These are phyloP conservation scores for Sus scrofa DNA, from an alignment of 2,113 vertebrate species.

Conservation along the genomic window DNA sequence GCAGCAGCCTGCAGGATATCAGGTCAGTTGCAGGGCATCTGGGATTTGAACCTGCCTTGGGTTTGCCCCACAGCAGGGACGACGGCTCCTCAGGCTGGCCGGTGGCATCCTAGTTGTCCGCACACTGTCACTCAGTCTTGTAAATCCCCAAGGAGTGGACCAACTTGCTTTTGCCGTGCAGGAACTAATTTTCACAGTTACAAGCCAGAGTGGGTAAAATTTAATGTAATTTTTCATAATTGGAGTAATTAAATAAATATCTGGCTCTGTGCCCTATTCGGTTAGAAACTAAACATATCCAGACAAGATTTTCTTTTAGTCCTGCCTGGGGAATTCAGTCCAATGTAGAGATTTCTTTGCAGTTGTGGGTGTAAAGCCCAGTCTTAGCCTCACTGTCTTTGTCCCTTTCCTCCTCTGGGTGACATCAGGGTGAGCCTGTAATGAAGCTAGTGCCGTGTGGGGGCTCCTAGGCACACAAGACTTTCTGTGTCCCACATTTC, in stretches of 20 bases:
- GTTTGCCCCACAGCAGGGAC: not conserved
- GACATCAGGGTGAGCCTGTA: not conserved
- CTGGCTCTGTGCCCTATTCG: not conserved
- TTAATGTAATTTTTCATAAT: not conserved
- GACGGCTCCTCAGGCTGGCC: not conserved
- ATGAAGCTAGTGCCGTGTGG: no score
- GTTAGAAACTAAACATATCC: not conserved
- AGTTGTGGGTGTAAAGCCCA: not conserved
- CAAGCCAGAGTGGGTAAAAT: not conserved
- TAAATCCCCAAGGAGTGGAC: not conserved
- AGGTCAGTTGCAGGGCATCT: not conserved
- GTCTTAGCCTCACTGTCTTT: not conserved
- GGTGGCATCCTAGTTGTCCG: not conserved
- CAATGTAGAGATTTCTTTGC: not conserved
- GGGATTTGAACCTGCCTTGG: not conserved
- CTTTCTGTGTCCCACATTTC: no score
- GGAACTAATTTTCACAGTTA: not conserved
- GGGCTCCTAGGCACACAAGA: no score
- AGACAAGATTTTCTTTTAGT: not conserved
- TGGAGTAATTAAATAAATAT: not conserved
- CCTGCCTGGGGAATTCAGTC: not conserved
- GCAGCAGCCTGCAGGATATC: not conserved
- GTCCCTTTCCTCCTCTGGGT: not conserved
- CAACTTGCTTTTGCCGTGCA: not conserved
- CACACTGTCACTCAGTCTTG: not conserved